Evolutionary conservation across 2,888 invertebrate species (phyloP), one percentile per base, ranked within the genome.

Genomic region (Crepidodera aurea): DNA sequence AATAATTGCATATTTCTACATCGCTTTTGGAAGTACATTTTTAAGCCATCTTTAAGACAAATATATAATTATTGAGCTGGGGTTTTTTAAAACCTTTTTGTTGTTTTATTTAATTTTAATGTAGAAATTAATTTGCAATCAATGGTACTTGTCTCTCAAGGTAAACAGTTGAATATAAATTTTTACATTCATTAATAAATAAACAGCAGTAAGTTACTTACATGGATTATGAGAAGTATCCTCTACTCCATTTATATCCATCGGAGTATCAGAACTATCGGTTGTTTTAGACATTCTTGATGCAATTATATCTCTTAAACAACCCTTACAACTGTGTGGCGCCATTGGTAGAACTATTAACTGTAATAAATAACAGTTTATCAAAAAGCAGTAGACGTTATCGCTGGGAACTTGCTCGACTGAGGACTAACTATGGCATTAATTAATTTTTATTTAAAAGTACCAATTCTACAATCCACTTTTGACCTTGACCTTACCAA

Each of bases 291-390:
- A 73, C 78, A 79, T 80, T 66, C 69, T 77, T 34, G 72, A 68
- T 39, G 73, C 74, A 53, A 75, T 69, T 62, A 75, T 72, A 66
- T 71, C 71, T 60, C 76, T 75, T 63, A 82, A 75, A 75, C 82
- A 82, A 71, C 82, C 81, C 75, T 84, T 84, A 83, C 82, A 83
- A 71, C 79, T 82, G 75, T 83, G 82, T 63, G 84, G 84, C 70
- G 83, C 84, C 85, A 85, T 85, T 32, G 29, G 27, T 13, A 39
- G 32, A 19, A 25, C 12, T 42, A 12, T 51, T 18, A 44, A 64
- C 62, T 64, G 22, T 2, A 64, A 64, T 39, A 60, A 50, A 50
- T 16, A 53, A 2, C n/a, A 42, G 19, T 13, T 2, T 51, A 34
- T 10, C 19, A 34, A 32, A 13, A 16, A 29, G 1, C 15, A 37